These are phyloP conservation scores for Eutrigla gurnardus DNA, from an alignment of 2,797 vertebrate genomes.

Conservation along the genomic window DNA sequence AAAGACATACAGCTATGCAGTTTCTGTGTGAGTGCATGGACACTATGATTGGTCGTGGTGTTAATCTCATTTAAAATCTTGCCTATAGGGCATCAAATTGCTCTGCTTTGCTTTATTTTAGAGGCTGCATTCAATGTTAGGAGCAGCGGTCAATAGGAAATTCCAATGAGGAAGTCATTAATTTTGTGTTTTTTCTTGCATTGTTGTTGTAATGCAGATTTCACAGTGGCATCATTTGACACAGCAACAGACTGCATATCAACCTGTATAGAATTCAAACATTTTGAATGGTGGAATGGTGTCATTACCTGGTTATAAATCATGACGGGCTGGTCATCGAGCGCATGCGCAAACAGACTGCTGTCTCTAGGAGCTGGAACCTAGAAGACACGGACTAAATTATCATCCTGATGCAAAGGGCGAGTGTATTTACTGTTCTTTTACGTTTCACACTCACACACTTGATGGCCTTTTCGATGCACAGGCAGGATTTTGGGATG, in stretches of 20 bases:
- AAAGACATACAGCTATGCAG: too few relatives aligned
- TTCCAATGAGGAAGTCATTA: too few relatives aligned
- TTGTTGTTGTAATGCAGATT: neutral
- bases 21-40: too few relatives aligned
- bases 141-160: too few relatives aligned
- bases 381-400: constrained; percentile 41
- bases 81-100: too few relatives aligned
- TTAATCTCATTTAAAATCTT: too few relatives aligned
- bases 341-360: neutral
- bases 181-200: neutral
- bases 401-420: neutral
- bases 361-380: constrained; percentile 53
- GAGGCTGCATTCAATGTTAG: too few relatives aligned
- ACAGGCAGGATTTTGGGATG: constrained; percentile 67
- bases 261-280: neutral
- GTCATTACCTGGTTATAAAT: constrained; percentile 66
- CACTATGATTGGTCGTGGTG: too few relatives aligned
- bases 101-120: too few relatives aligned
- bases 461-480: constrained; percentile 9
- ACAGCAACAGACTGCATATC: neutral
- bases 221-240: neutral
- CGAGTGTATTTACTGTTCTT: neutral
- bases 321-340: constrained; percentile 17
- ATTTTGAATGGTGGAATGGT: neutral
- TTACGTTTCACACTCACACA: constrained; percentile 60